Base-by-base conservation (phyloP, 2,797 vertebrate genomes). In the Helostoma temminkii region DNA sequence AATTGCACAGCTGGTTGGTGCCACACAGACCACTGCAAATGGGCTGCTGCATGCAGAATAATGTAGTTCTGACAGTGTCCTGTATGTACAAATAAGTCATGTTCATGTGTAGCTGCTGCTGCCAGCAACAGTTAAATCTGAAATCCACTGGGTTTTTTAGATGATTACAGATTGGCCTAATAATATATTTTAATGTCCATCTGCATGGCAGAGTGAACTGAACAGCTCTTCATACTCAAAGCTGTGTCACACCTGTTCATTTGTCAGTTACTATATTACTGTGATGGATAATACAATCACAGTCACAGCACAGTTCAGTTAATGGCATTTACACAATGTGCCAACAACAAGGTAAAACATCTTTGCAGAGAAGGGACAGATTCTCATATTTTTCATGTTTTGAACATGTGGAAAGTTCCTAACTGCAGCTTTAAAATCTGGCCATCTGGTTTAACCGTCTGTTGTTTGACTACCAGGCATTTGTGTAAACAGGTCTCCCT, bases 401-500 rank as follows among this genome's bases (percentile, higher is more conserved):
- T 67, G 9, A 72, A 42, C 45, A 66, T 30, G 54, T 59, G 60
- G 50, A 63, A 66, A 66, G 50, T 71, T 68, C 24, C 5, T 1
- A 41, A 34, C 34, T 63, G 42, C 53, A 66, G 68, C 60, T 73
- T 46, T 53, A 66, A 45, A 73, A 58, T 41, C 50, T 39, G 28
- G 8, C 60, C 69, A 66, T 55, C 73, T 79, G 61, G 26, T 80
- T 71, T 21, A 65, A 73, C 37, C 64, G 41, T 81, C 74, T 83
- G 78, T 47, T 63, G 64, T 74, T 64, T 66, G 68, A 67, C 60
- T 60, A 43, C 50, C 62, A 66, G 54, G 19, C 60, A 0, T 60
- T 54, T 84, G 77, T 88, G 78, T 80, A 63, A 58, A 34, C 53
- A 61, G 18, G 64, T 78, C 66, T 75, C 52, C 68, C 34, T 10